phyloP scores from a whole-genome alignment of 2,888 invertebrate species.

The Andrena minutula region DNA sequence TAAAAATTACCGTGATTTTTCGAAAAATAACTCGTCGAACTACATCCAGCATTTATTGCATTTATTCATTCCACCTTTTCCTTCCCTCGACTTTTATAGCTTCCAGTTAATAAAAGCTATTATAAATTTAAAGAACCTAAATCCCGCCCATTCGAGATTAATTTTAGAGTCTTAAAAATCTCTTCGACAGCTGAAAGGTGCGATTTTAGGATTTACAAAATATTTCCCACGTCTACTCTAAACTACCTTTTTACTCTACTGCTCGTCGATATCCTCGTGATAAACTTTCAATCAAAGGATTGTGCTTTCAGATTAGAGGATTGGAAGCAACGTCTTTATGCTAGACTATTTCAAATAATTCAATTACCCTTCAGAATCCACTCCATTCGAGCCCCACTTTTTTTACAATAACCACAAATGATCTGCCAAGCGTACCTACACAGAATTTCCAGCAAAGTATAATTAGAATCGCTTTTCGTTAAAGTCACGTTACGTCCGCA shows the following conservation, averaged over 20 bases:
- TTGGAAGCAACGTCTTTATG: too few relatives aligned
- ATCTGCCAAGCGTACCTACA: neutral
- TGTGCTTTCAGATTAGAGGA: too few relatives aligned
- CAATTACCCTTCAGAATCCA: neutral
- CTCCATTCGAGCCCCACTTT: neutral
- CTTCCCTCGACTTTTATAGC: constrained; percentile 35
- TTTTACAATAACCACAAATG: too few relatives aligned
- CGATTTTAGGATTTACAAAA: constrained; percentile 18
- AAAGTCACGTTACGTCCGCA: too few relatives aligned
- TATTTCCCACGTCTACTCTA: neutral
- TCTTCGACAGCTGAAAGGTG: constrained; percentile 8
- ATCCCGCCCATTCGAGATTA: constrained; percentile 9
- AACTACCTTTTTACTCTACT: too few relatives aligned
- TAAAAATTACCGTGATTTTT: neutral
- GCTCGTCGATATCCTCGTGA: too few relatives aligned
- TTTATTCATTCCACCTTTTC: constrained; percentile 12
- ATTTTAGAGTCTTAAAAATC: neutral
- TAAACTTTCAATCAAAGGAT: too few relatives aligned
- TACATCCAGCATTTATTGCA: neutral
- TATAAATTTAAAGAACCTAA: constrained; percentile 23
- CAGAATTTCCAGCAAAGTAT: neutral
- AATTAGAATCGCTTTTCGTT: neutral
- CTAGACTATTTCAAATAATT: neutral
- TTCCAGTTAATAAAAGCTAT: constrained; percentile 37
- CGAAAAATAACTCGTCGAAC: neutral